phyloP scores from a whole-genome alignment of 2,888 invertebrate species.

The Nomada hirtipes region DNA sequence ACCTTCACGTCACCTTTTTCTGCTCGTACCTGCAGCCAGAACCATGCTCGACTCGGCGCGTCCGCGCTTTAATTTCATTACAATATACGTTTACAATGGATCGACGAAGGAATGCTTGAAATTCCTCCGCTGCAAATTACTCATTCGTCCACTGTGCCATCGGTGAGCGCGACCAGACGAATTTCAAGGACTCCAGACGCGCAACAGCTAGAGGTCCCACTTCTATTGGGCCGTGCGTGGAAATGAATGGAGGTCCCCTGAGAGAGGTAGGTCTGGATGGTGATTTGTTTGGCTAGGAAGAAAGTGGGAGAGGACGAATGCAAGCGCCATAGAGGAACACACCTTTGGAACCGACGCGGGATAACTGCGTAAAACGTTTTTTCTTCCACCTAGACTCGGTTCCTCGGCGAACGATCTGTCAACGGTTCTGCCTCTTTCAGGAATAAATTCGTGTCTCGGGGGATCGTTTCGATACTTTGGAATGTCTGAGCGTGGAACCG shows the following conservation, averaged over 20 bases:
- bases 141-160: not conserved
- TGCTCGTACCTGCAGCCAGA: not conserved
- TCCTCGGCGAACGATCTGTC: conserved; percentile 5
- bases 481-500: not conserved
- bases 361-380: conserved; percentile 34
- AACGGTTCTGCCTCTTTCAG: not conserved
- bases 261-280: not conserved
- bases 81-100: conserved; percentile 9
- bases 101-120: not conserved
- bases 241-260: not conserved
- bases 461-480: not conserved
- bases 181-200: conserved; percentile 22
- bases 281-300: conserved; percentile 9
- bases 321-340: not conserved
- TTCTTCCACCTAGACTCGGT: conserved; percentile 9
- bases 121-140: not conserved
- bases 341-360: not conserved
- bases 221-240: not conserved
- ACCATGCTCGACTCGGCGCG: not conserved
- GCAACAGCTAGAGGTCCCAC: not conserved
- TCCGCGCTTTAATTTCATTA: not conserved
- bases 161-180: not conserved
- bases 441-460: not conserved
- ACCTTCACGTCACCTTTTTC: not conserved
- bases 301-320: not conserved